Evolutionary conservation across 1,140 invertebrate species (phyloP), one percentile per base, ranked within the genome.

Genomic region (Aradophagus sp.): DNA sequence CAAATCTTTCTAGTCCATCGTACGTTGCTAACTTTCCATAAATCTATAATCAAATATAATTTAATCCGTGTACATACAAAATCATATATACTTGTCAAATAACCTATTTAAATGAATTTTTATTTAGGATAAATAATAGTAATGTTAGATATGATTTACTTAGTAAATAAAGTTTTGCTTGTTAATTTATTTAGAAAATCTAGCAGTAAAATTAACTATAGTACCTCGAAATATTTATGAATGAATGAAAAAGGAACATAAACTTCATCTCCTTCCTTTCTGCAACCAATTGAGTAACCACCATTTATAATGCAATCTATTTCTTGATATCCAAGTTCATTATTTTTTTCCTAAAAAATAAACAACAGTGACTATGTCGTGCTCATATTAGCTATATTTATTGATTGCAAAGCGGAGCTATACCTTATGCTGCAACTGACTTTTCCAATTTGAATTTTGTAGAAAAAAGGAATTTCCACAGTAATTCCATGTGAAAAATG

Each of bases 231-330:
- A 86, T 97, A 98, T 81, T 94, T 95, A 61, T 93, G 91, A 59
- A 98, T 88, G 82, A 98, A 97, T 13, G 92, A 93, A 86, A 98
- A 98, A 10, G 96, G 96, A 71, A 98, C 82, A 81, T 93, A 97
- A 10, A 98, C 91, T 87, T 97, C 95, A 75, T 91, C 91, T n/a
- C 89, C 90, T 83, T 96, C 93, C 67, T 92, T 91, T 35, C 91
- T 89, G 85, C 96, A 97, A 12, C 90, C 88, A 67, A 97, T 89
- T 2, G 90, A 90, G 78, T 94, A 95, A 77, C 95, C 94, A 35
- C 93, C 93, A 86, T 97, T 97, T 78, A 97, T 97, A 35, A 91
- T 85, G 83, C 96, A 97, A 66, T 96, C 93, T 58, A 97, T 94
- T 77, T 94, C 93, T 80, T 94, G 90, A 70, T 88, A 87, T 11